Evolutionary conservation across 2,113 vertebrate genomes (phyloP), one percentile per base, ranked within the genome.

Genomic region (Vidua chalybeata): DNA sequence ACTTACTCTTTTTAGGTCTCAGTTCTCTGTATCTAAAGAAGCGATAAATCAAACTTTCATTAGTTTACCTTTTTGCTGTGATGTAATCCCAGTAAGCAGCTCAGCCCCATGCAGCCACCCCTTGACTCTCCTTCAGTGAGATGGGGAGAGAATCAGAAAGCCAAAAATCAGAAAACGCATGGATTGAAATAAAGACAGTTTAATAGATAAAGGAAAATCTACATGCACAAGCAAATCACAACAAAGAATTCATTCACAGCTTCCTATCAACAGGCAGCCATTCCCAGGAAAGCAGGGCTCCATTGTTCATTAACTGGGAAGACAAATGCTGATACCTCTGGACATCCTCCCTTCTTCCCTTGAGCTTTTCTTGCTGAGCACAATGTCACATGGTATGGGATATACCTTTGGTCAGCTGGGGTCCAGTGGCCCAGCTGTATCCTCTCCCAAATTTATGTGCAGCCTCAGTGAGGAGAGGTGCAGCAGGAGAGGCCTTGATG

Each of bases 391-490:
- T 23, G 10, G 4, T 12, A 4, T 41, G 10, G 28, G 24, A 51
- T 28, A 37, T 4, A 15, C 10, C 7, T 78, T 58, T 54, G 17
- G 37, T 49, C 26, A 28, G 6, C 5, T 46, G 35, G 8, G 19
- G 3, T 49, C 16, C 18, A 3, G 21, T 78, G n/a, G 27, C 39
- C 15, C 0, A 0, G 10, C 7, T 76, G 6, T 21, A 16, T 16
- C 27, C 24, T 8, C 16, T 61, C 21, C 46, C 46, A 89, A 0
- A 14, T 61, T 41, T 48, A 23, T 76, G 39, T 43, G 35, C 19
- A 56, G 4, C 3, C 10, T 9, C 41, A 58, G 24, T 2, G 4
- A 58, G 41, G 46, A 62, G 35, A 39, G 35, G 37, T 19, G 54
- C 58, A 54, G 13, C 11, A 49, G 17, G 28, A 66, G 78, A 46